A percentile compares a stretch with the other conserved stretches of the same genome.
phyloP scores from a whole-genome alignment of 2,113 vertebrate species.

The Mormyrus lacerda region DNA sequence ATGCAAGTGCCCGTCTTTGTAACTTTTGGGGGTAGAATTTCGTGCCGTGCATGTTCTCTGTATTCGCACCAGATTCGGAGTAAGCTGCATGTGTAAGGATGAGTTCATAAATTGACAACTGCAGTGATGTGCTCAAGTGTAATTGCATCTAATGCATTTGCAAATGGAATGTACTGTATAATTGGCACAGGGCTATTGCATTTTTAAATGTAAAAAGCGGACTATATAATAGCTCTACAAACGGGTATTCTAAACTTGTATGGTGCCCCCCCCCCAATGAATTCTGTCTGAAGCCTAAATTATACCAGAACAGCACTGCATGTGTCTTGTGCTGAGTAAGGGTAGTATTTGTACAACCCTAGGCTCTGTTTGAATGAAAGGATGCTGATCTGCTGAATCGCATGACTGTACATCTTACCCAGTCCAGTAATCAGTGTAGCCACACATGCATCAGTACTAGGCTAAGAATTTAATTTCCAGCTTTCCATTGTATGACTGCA shows the following conservation, averaged over 20 bases:
- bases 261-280: background rate
- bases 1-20: conserved; percentile 58
- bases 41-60: background rate
- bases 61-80: background rate
- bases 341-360: background rate
- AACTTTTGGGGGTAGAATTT: background rate
- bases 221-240: background rate
- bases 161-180: background rate
- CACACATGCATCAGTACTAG: background rate
- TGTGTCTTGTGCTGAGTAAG: background rate
- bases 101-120: background rate
- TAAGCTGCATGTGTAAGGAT: background rate
- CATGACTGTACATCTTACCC: background rate
- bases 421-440: background rate
- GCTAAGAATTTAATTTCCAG: background rate
- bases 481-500: background rate
- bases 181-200: background rate
- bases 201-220: background rate
- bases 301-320: background rate
- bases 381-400: background rate
- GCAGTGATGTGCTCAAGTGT: background rate
- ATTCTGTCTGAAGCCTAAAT: background rate
- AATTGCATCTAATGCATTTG: background rate
- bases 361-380: background rate
- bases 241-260: background rate